phyloP scores from a whole-genome alignment of 2,888 invertebrate genomes.

The Heliconius sara region DNA sequence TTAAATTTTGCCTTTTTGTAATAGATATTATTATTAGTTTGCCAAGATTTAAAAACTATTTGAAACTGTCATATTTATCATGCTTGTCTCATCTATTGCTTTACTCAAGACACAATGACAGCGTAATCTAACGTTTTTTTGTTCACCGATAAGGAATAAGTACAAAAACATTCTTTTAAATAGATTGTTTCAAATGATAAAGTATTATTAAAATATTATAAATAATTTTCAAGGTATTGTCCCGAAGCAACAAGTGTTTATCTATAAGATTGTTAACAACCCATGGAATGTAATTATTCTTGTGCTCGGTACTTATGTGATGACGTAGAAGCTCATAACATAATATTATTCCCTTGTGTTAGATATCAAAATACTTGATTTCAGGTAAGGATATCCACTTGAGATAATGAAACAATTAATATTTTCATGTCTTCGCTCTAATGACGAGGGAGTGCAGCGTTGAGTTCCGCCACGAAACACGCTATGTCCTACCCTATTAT shows the following conservation, averaged over 20 bases:
- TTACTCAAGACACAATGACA: too few species aligned
- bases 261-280: conserved; percentile 15
- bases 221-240: conserved; percentile 26
- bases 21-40: background rate
- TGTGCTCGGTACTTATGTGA: conserved; percentile 1
- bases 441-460: too few species aligned
- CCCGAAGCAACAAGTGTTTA: conserved; percentile 25
- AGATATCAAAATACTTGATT: background rate
- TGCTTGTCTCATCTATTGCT: background rate
- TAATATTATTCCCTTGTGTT: background rate
- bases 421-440: too few species aligned
- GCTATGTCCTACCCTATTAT: too few species aligned
- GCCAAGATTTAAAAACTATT: background rate
- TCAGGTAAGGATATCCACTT: background rate
- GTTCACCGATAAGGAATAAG: background rate
- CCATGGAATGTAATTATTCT: conserved; percentile 18
- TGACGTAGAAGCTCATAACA: conserved; percentile 9
- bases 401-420: too few species aligned
- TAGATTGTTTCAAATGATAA: conserved; percentile 6
- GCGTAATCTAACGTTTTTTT: background rate
- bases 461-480: too few species aligned
- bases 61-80: background rate
- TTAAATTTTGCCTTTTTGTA: background rate
- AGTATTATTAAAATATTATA: background rate
- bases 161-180: background rate